Conservation (phyloP, 2,888 invertebrate genomes). For the Syritta pipiens region DNA sequence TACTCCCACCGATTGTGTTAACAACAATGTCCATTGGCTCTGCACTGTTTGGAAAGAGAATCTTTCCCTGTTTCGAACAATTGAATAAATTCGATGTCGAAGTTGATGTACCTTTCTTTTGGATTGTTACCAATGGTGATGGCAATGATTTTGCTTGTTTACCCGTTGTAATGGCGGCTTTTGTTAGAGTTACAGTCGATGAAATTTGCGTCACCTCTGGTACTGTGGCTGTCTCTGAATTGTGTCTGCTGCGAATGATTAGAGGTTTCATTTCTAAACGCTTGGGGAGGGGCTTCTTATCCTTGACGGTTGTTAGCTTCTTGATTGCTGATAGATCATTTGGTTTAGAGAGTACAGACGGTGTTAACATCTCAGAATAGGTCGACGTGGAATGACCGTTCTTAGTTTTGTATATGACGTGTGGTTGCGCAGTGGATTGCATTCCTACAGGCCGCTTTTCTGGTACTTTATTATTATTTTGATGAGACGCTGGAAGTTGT, state of each 20-base stretch:
- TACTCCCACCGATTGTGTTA: slow-evolving; percentile 30
- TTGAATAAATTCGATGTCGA: slow-evolving; percentile 6
- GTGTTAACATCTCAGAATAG: slow-evolving; percentile 24
- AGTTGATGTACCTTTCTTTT: slow-evolving; percentile 35
- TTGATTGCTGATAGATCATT: background rate
- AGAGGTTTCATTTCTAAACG: slow-evolving; percentile 13
- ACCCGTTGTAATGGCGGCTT: background rate
- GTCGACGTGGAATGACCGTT: slow-evolving; percentile 11
- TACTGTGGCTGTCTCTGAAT: background rate
- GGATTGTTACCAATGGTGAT: slow-evolving; percentile 52
- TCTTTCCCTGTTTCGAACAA: slow-evolving; percentile 33
- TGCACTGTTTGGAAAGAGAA: slow-evolving; percentile 12
- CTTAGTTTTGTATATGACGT: slow-evolving; percentile 28
- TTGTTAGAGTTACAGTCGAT: slow-evolving; percentile 59
- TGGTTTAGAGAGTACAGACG: slow-evolving; percentile 11
- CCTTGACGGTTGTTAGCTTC: slow-evolving; percentile 38
- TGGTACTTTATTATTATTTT: slow-evolving; percentile 13
- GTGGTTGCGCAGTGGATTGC: background rate
- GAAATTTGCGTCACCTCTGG: slow-evolving; percentile 59
- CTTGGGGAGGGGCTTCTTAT: background rate
- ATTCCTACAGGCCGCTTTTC: background rate
- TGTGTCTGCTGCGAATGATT: background rate
- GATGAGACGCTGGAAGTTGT: slow-evolving; percentile 20
- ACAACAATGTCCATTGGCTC: slow-evolving; percentile 46
- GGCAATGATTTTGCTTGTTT: slow-evolving; percentile 37